A percentile compares a stretch with the other conserved stretches of the same genome.
phyloP scores from a whole-genome alignment of 2,888 invertebrate species.

The Ichneumoninae sp. region DNA sequence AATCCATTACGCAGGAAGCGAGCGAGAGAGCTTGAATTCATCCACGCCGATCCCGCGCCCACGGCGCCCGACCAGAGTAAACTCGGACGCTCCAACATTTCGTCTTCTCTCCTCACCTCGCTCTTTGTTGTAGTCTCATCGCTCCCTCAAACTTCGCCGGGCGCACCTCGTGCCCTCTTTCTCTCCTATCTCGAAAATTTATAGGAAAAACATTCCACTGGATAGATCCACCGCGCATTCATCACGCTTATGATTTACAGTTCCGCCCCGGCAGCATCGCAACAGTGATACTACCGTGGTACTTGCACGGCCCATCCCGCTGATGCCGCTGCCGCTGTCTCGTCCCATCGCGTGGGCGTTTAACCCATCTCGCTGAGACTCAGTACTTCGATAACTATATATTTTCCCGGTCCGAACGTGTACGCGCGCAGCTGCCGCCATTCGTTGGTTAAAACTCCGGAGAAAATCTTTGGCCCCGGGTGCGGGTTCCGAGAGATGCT shows the following conservation, averaged over 20 bases:
- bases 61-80: conserved; percentile 56
- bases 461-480: conserved; percentile 59
- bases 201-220: conserved; percentile 73
- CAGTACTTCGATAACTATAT: conserved; percentile 55
- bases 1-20: conserved; percentile 62
- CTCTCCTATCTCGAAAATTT: conserved; percentile 69
- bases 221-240: conserved; percentile 75
- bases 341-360: conserved; percentile 54
- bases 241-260: conserved; percentile 79
- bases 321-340: conserved; percentile 37
- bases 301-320: conserved; percentile 25
- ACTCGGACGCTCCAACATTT: conserved; percentile 14
- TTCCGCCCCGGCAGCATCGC: conserved; percentile 61
- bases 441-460: conserved; percentile 7
- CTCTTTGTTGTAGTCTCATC: neutral
- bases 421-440: conserved; percentile 28
- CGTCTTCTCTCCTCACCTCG: conserved; percentile 18
- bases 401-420: conserved; percentile 37
- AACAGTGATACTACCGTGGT: conserved; percentile 44
- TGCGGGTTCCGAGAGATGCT: conserved; percentile 18
- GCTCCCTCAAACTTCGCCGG: neutral
- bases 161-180: neutral
- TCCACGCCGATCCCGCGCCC: conserved; percentile 64
- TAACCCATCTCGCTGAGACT: conserved; percentile 29
- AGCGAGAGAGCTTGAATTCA: conserved; percentile 62